These are phyloP conservation scores for Garra rufa DNA, from an alignment of 2,113 vertebrate species.

Conservation along the genomic window DNA sequence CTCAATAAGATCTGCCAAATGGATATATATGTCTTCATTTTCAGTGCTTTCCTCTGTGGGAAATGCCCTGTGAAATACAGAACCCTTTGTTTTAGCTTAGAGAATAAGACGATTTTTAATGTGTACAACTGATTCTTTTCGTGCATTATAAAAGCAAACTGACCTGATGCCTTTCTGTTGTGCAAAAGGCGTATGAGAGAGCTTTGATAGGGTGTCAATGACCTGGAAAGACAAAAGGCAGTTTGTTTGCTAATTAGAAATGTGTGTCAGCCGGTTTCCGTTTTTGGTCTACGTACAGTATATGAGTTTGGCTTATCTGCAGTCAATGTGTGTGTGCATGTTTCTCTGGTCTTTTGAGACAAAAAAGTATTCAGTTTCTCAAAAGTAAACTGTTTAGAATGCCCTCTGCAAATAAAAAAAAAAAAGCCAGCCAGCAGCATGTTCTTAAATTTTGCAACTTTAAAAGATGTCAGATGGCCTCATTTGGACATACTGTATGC, in stretches of 20 bases:
- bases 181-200: slow-evolving; percentile 83
- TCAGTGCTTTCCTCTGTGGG: slow-evolving; percentile 87
- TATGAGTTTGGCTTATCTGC: not conserved
- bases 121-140: not conserved
- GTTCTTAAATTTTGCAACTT: not conserved
- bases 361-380: not conserved
- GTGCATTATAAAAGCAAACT: slow-evolving; percentile 35
- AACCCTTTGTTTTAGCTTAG: slow-evolving; percentile 9
- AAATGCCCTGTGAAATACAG: slow-evolving; percentile 81
- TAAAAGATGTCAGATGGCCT: not conserved
- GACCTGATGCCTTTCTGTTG: slow-evolving; percentile 88
- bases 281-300: not conserved
- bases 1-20: slow-evolving; percentile 93
- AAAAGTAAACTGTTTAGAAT: not conserved
- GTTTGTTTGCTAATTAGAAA: not conserved
- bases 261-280: not conserved
- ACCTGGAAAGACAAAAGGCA: slow-evolving; percentile 75
- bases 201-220: slow-evolving; percentile 90
- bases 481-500: too few relatives aligned
- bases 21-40: slow-evolving; percentile 91
- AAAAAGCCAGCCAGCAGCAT: not conserved
- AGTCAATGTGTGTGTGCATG: not conserved
- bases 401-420: not conserved
- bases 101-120: not conserved
- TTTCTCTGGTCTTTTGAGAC: not conserved